Conservation (phyloP, 2,113 vertebrate species). For the Heterotilapia buettikoferi region DNA sequence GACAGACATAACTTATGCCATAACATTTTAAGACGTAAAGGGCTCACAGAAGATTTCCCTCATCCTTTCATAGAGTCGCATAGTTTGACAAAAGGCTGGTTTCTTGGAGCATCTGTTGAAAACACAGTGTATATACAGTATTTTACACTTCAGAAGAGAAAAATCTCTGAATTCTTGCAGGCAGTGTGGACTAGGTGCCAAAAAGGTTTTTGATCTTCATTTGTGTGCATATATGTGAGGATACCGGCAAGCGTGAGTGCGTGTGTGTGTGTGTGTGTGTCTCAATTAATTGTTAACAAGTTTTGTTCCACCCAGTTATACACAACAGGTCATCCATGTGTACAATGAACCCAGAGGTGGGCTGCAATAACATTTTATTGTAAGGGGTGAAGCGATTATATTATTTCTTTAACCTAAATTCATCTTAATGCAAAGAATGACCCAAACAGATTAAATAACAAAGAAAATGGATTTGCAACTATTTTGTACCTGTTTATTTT, state of each 20-base stretch:
- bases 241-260: constrained; percentile 19
- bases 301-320: not conserved
- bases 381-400: not conserved
- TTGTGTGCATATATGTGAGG: constrained; percentile 15
- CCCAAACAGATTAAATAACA: not conserved
- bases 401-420: constrained; percentile 10
- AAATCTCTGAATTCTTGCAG: not conserved
- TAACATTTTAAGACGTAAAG: constrained; percentile 47
- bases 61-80: not conserved
- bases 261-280: not conserved
- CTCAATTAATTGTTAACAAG: not conserved
- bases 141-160: not conserved
- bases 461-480: not conserved
- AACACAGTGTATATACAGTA: constrained; percentile 5
- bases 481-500: constrained; percentile 30
- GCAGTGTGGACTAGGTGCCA: constrained; percentile 24
- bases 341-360: constrained; percentile 21
- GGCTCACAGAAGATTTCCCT: constrained; percentile 56
- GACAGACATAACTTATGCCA: constrained; percentile 21
- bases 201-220: constrained; percentile 11
- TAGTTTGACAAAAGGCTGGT: not conserved
- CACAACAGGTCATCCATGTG: not conserved
- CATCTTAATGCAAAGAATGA: not conserved
- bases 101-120: constrained; percentile 6
- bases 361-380: constrained; percentile 54